Evolutionary conservation across 2,113 vertebrate species (phyloP), one percentile per base, ranked within the genome.

Genomic region (Podarcis raffonei): DNA sequence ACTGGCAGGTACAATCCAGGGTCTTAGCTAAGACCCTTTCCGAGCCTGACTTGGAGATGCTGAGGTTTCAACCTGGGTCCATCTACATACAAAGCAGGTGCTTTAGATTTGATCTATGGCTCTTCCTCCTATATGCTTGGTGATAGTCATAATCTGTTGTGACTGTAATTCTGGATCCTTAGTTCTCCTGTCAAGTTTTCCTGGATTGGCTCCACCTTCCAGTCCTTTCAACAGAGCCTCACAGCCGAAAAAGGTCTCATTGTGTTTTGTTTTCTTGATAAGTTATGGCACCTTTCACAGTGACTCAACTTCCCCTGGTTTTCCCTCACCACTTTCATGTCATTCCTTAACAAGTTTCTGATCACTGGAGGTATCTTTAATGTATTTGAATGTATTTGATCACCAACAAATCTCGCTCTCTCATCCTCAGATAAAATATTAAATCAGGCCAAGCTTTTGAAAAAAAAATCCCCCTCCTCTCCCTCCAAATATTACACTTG

Each of bases 341-440:
- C 86, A 87, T 90, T 95, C 93, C 94, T 92, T 93, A 94, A 92
- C 90, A 75, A 74, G 86, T 91, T 93, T 95, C 92, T 91, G 27
- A 81, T 92, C 89, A 75, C 90, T 32, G 35, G 35, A 9, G 0
- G 78, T 69, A 1, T 65, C 81, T 89, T 95, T 86, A 87, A 88
- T 91, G 82, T 53, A 42, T 82, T 93, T 92, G 89, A 95, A 92
- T 92, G 92, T 93, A 91, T 95, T 97, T 95, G 95, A 95, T 96
- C 95, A 96, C 84, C 92, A 91, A 89, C 93, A 92, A 85, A 85
- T 96, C 96, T 93, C 89, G 91, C 90, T 91, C 85, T 92, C 92
- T 90, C 80, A 92, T 93, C 94, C 86, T 59, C 88, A 94, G 94
- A 94, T 94, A 94, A 96, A 97, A 95, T 94, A 92, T 94, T 94